Base-by-base conservation (phyloP, 2,888 invertebrate species). In the Ophion slaviceki region DNA sequence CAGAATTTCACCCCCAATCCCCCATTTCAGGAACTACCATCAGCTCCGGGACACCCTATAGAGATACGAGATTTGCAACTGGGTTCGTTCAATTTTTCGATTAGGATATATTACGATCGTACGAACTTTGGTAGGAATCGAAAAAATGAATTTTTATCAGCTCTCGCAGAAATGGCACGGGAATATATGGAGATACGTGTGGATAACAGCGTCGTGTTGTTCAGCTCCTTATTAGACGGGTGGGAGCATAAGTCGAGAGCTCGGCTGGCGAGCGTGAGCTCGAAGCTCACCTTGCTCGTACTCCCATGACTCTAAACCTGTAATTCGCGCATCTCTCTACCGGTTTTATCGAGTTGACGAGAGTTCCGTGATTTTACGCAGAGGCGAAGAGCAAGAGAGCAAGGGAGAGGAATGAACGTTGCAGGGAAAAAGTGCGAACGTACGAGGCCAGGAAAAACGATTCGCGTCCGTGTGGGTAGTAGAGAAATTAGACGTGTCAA, bases 321-420 rank as follows among this genome's bases (percentile, higher is more conserved):
- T 83, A 83, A 83, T 83, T 83, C 83, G 83, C 84, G 84, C 75
- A 80, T 84, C 84, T 84, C 84, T 84, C 84, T 70, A 80, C 80
- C 79, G 84, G 84, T 84, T 84, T 84, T 84, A 84, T 84, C 84
- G 84, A 76, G 84, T 78, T 84, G 84, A 84, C 79, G 80, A 84
- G 80, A 84, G 84, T 84, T 84, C 84, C 84, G 80, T 80, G 75
- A 84, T 84, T 84, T 75, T 75, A 80, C 70, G 75, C 79, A 84
- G 64, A 62, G 79, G 62, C 68, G 64, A 66, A 53, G 36, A 66
- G 70, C 62, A 68, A 36, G 59, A 67, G 40, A 71, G 70, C 40
- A 20, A 78, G 45, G 61, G 28, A 59, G 71, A 64, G 36, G 53
- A 32, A 53, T 45, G 61, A 28, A 17, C 28, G 53, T 57, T 67